These are phyloP conservation scores for Zaprionus taronus DNA, from an alignment of 1,140 invertebrate species.

Conservation along the genomic window DNA sequence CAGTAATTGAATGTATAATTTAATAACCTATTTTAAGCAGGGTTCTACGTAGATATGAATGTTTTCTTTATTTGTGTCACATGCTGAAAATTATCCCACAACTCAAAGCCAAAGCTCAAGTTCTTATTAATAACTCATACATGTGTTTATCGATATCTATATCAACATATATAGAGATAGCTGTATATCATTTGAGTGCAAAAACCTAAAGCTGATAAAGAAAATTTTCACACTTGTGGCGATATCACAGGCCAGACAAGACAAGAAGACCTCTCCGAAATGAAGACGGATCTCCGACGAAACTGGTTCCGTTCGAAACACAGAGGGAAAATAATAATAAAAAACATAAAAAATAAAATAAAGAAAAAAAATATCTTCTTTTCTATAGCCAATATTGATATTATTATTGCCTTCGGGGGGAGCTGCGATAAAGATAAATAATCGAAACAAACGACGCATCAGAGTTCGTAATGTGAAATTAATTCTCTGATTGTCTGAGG, in stretches of 20 bases:
- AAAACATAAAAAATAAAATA: slow-evolving; percentile 7
- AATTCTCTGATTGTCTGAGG: slow-evolving; percentile 72
- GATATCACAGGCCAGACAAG: slow-evolving; percentile 38
- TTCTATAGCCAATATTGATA: slow-evolving; percentile 21
- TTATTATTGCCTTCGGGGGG: slow-evolving; percentile 29
- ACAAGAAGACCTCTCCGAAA: slow-evolving; percentile 11
- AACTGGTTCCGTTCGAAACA: slow-evolving; percentile 26
- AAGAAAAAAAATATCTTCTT: slow-evolving; percentile 4
- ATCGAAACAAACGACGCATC: slow-evolving; percentile 44
- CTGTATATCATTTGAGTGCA: slow-evolving; percentile 30
- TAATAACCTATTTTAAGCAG: not conserved
- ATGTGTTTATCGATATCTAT: slow-evolving; percentile 6
- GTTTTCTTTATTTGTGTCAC: slow-evolving; percentile 7
- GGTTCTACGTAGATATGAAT: not conserved
- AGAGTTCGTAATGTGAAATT: slow-evolving; percentile 61
- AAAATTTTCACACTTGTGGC: slow-evolving; percentile 44
- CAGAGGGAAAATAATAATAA: slow-evolving; percentile 20
- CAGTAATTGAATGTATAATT: not conserved
- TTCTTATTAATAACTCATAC: slow-evolving; percentile 11
- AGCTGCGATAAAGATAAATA: slow-evolving; percentile 63
- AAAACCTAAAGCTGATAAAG: slow-evolving; percentile 42
- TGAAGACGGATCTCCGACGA: slow-evolving; percentile 25
- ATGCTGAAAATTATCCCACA: slow-evolving; percentile 14
- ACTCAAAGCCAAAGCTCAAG: slow-evolving; percentile 23
- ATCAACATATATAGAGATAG: not conserved